These are phyloP conservation scores for Eretmocerus hayati DNA, from an alignment of 2,888 invertebrate genomes.

Conservation along the genomic window DNA sequence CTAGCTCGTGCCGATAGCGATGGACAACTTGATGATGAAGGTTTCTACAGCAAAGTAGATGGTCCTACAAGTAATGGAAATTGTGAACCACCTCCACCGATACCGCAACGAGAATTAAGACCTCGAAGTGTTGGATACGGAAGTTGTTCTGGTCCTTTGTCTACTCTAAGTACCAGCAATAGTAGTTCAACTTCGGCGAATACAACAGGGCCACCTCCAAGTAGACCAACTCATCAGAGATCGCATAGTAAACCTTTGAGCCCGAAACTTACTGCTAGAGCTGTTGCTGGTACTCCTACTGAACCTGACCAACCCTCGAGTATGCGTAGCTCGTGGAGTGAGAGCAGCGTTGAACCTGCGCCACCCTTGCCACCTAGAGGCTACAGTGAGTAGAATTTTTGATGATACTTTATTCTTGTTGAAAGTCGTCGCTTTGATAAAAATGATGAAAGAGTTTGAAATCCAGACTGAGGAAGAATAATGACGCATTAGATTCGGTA, in stretches of 20 bases:
- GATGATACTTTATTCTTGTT: too few species aligned
- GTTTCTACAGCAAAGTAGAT: conserved; percentile 42
- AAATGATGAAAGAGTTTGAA: too few species aligned
- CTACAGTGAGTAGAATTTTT: background rate
- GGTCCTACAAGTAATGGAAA: conserved; percentile 22
- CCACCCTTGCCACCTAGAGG: conserved; percentile 72
- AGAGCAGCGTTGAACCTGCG: conserved; percentile 57
- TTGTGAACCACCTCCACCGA: conserved; percentile 50
- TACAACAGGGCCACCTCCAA: conserved; percentile 44
- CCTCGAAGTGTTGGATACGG: conserved; percentile 57
- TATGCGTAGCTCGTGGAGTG: conserved; percentile 54
- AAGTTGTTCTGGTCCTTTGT: too few species aligned
- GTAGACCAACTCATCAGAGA: conserved; percentile 46
- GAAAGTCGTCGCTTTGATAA: too few species aligned
- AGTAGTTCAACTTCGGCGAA: too few species aligned
- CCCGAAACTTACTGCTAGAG: conserved; percentile 49
- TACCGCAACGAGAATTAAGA: conserved; percentile 54
- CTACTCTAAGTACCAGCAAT: too few species aligned
- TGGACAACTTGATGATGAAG: conserved; percentile 40
- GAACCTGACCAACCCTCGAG: conserved; percentile 46
- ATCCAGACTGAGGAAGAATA: too few species aligned
- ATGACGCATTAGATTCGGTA: too few species aligned
- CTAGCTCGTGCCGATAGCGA: conserved; percentile 39
- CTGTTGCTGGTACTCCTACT: conserved; percentile 51
- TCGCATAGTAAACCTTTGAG: conserved; percentile 52